These are phyloP conservation scores for Mamestra configurata DNA, from an alignment of 1,140 invertebrate species.

Conservation along the genomic window DNA sequence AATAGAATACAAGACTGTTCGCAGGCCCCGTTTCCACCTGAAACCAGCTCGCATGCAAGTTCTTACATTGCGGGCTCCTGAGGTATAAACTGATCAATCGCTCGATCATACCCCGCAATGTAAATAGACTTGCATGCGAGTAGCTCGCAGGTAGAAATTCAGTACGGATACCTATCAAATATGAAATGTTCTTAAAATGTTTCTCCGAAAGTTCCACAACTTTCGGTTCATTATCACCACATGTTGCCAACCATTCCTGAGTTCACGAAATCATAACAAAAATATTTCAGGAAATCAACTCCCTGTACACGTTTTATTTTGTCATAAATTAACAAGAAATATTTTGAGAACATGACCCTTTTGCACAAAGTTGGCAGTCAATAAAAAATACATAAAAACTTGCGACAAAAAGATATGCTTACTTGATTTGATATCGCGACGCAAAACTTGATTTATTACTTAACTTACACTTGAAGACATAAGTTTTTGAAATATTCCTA, in stretches of 20 bases:
- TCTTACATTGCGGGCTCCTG: too few species aligned
- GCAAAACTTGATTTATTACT: background rate
- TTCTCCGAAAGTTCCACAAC: background rate
- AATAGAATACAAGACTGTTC: too few species aligned
- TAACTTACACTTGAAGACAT: background rate
- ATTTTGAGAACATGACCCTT: background rate
- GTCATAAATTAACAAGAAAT: background rate
- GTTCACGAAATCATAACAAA: background rate
- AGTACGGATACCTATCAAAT: too few species aligned
- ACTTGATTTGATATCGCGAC: background rate
- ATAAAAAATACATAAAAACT: background rate
- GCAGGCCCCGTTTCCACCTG: too few species aligned
- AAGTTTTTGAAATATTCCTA: constrained; percentile 22
- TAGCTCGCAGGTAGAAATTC: too few species aligned
- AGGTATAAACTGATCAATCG: too few species aligned
- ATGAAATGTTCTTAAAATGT: too few species aligned
- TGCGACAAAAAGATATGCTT: background rate
- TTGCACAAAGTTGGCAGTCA: background rate
- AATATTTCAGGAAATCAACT: background rate
- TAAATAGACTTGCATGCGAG: too few species aligned
- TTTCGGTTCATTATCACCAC: background rate
- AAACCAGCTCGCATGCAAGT: too few species aligned
- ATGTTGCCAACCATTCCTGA: background rate
- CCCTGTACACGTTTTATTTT: background rate
- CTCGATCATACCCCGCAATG: too few species aligned